Base-by-base conservation (phyloP, 1,140 invertebrate genomes). In the Drosophila sechellia region DNA sequence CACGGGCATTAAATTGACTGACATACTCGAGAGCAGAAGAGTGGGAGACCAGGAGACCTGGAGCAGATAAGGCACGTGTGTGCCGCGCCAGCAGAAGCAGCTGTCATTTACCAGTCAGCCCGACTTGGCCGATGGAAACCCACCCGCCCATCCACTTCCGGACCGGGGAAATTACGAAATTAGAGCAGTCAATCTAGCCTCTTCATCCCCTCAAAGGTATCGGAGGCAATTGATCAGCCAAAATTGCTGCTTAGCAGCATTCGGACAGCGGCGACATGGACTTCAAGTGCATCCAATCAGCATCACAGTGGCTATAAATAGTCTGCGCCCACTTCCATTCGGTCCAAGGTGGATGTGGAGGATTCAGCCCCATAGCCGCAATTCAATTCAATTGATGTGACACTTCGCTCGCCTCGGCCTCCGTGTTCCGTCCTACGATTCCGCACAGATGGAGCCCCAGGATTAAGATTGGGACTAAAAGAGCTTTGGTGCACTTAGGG, bases 31-130 rank as follows among this genome's bases (percentile, higher is more conserved):
- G 27, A 15, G 45, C 12, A 49, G 25, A 6, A 15, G 25, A 22
- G 20, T 11, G 22, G 49, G 20, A 60, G 57, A 40, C 31, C 42
- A 20, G 42, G 10, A 25, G 12, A 69, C 45, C 50, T 58, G 20
- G 40, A 69, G 39, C 25, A 89, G 83, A 87, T 87, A 87, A 58
- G 56, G 76, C 83, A 87, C 83, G 83, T 83, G 63, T 79, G 48
- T 46, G 74, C 37, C 68, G 60, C 53, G 17, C 35, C 27, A 64
- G 43, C 61, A 59, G 25, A 31, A 42, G 61, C 60, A 74, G 63
- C 81, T 81, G 81, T 71, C 81, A 81, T 79, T 87, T 76, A 75
- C 50, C 65, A 73, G 45, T 63, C 75, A 52, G 31, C 64, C 34
- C 34, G 61, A 42, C 31, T 40, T 27, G 61, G 53, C 25, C 13